Percentiles rank a stretch among this genome's conserved stretches.
phyloP scores from a whole-genome alignment of 2,113 vertebrate species.

The Pachypanchax playfairii region DNA sequence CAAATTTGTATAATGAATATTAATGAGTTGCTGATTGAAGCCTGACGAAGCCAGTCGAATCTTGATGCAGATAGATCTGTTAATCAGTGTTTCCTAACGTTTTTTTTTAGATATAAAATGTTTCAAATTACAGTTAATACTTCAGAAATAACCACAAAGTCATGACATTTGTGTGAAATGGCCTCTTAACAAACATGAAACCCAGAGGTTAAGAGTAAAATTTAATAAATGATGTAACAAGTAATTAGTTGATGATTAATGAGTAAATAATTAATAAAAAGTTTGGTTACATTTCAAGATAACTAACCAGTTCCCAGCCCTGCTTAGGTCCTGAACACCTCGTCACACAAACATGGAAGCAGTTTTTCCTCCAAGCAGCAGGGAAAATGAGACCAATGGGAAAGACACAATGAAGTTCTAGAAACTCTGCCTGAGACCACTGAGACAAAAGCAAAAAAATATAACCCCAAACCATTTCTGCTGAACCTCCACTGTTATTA shows the following conservation, averaged over 20 bases:
- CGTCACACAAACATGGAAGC: slow-evolving; percentile 1
- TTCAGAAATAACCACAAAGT: too few species aligned
- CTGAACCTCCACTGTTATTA: slow-evolving; percentile 39
- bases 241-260: background rate
- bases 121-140: too few species aligned
- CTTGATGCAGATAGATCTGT: too few species aligned
- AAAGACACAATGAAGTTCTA: slow-evolving; percentile 41
- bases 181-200: too few species aligned
- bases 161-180: too few species aligned
- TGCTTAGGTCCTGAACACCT: slow-evolving; percentile 6
- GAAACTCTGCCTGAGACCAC: slow-evolving; percentile 26
- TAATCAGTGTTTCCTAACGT: too few species aligned
- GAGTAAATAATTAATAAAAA: slow-evolving; percentile 2
- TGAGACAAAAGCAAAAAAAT: slow-evolving; percentile 35
- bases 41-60: too few species aligned
- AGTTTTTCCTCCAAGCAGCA: slow-evolving; percentile 15
- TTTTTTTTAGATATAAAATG: too few species aligned
- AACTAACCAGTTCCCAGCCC: background rate
- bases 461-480: slow-evolving; percentile 38
- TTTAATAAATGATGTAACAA: background rate
- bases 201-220: background rate
- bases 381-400: slow-evolving; percentile 27
- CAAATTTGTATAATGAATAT: too few species aligned
- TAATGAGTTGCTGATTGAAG: too few species aligned
- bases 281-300: background rate